Percentiles rank a stretch among this genome's conserved stretches.
phyloP scores from a whole-genome alignment of 2,113 vertebrate genomes.

The Myxocyprinus asiaticus region DNA sequence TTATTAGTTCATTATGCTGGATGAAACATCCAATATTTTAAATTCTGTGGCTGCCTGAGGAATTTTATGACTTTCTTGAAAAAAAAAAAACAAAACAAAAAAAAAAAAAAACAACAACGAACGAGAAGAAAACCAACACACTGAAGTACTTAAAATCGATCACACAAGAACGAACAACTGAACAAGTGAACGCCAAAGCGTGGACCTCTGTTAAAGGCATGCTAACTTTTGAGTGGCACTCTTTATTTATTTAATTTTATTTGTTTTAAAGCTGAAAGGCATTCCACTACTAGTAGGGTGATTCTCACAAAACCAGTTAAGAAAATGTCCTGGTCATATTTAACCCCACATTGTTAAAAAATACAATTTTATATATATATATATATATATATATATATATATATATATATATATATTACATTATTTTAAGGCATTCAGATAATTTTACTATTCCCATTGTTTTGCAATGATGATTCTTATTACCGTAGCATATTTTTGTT shows the following conservation, averaged over 20 bases:
- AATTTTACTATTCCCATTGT: too few species aligned
- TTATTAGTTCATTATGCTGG: conserved; percentile 64
- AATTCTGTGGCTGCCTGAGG: conserved; percentile 51
- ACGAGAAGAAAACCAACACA: neutral
- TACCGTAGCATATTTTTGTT: too few species aligned
- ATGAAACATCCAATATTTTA: conserved; percentile 26
- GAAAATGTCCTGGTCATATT: too few species aligned
- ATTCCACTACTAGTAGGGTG: conserved; percentile 64
- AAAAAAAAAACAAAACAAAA: conserved; percentile 30
- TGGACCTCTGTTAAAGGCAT: conserved; percentile 36
- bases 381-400: too few species aligned
- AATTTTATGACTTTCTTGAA: conserved; percentile 34
- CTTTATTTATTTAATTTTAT: conserved; percentile 64
- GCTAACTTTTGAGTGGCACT: conserved; percentile 50
- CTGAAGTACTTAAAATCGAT: conserved; percentile 18
- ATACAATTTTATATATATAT: too few species aligned
- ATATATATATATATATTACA: too few species aligned
- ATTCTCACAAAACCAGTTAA: too few species aligned
- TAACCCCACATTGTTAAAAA: too few species aligned
- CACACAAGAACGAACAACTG: neutral
- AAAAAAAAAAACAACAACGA: conserved; percentile 21
- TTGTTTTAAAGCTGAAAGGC: conserved; percentile 57
- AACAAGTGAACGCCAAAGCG: neutral
- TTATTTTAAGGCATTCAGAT: too few species aligned
- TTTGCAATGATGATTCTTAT: too few species aligned